phyloP scores from a whole-genome alignment of 2,797 vertebrate species.

The Pseudocheirus occidentalis region DNA sequence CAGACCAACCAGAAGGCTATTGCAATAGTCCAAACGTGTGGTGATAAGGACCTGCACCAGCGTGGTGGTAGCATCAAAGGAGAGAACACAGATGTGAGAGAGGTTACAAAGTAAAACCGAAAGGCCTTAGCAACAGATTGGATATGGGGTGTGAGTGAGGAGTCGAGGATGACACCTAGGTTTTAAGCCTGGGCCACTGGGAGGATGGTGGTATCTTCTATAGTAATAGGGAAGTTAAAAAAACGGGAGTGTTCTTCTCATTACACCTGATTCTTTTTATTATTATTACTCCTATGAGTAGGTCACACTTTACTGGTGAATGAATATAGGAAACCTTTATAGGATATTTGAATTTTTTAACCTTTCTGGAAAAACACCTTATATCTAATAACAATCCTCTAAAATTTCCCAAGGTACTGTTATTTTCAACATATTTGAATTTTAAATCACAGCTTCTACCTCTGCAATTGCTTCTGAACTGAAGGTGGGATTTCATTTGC shows the following conservation, averaged over 20 bases:
- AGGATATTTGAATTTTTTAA: not conserved
- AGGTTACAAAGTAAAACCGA: not conserved
- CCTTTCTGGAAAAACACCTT: not conserved
- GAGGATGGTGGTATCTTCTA: not conserved
- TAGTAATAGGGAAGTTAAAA: not conserved
- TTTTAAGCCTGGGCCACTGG: not conserved
- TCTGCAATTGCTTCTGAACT: not conserved
- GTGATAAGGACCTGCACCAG: not conserved
- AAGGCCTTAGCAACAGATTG: not conserved
- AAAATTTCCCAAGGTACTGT: not conserved
- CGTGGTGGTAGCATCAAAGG: not conserved
- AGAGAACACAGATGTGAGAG: not conserved
- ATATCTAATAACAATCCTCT: not conserved
- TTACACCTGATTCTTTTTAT: not conserved
- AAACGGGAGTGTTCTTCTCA: not conserved
- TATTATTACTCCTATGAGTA: not conserved
- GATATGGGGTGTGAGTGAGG: not conserved
- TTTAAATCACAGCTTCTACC: not conserved
- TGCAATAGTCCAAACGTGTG: not conserved
- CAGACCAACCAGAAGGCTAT: not conserved
- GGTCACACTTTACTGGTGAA: not conserved
- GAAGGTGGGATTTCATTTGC: not conserved
- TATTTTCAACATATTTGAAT: not conserved
- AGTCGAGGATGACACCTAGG: not conserved
- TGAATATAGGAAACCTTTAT: not conserved